Conservation (phyloP, 2,797 vertebrate species). For the Helicolenus hilgendorfi region DNA sequence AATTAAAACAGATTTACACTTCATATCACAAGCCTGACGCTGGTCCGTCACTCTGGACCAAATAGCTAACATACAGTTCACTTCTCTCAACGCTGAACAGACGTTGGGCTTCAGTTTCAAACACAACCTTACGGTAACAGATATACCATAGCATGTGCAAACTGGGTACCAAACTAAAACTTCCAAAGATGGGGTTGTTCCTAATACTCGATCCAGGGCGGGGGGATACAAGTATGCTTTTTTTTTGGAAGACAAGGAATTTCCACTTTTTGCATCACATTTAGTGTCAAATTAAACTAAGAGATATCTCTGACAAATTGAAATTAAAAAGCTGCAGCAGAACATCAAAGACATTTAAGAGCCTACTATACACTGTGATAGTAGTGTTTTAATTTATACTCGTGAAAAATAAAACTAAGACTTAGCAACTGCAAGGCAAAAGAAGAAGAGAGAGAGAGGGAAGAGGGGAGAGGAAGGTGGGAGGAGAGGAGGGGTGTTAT, state of each 20-base stretch:
- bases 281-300: conserved; percentile 91
- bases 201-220: conserved; percentile 82
- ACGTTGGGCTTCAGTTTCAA: conserved; percentile 87
- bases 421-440: conserved; percentile 77
- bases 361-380: conserved; percentile 79
- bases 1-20: conserved; percentile 93
- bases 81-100: conserved; percentile 87
- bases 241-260: conserved; percentile 93
- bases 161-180: conserved; percentile 89
- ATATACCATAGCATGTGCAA: conserved; percentile 89
- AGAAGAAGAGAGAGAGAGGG: not conserved
- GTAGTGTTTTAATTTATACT: conserved; percentile 81
- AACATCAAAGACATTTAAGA: conserved; percentile 85
- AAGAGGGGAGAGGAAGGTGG: conserved; percentile 1
- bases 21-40: conserved; percentile 94
- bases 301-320: conserved; percentile 70
- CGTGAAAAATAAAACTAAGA: conserved; percentile 68
- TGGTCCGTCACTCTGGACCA: conserved; percentile 90
- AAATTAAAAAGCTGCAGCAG: conserved; percentile 84
- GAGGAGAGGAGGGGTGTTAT: conserved; percentile 5
- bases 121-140: conserved; percentile 87
- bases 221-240: conserved; percentile 76
- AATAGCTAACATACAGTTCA: conserved; percentile 90
- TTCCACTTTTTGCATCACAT: conserved; percentile 92
- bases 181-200: conserved; percentile 87